A percentile compares a stretch with the other conserved stretches of the same genome.
phyloP scores from a whole-genome alignment of 2,888 invertebrate genomes.

The Lithophane leautieri region DNA sequence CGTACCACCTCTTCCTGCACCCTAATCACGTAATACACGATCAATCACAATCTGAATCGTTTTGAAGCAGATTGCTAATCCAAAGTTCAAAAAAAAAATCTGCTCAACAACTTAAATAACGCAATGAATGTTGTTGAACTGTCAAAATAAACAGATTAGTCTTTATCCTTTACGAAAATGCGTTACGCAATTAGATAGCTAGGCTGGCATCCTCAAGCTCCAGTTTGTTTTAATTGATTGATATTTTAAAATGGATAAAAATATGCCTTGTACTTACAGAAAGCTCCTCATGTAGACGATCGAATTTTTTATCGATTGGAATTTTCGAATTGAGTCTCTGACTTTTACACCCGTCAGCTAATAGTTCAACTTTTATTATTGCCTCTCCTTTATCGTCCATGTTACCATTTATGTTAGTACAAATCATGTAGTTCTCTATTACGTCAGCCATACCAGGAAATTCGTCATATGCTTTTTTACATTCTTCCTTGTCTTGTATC shows the following conservation, averaged over 20 bases:
- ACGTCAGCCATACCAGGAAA: constrained; percentile 47
- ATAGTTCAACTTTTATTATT: constrained; percentile 3
- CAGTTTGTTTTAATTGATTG: not conserved
- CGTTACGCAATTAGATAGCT: too few species aligned
- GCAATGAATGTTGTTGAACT: too few species aligned
- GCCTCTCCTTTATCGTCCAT: constrained; percentile 50
- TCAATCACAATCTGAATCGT: too few species aligned
- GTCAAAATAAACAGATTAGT: too few species aligned
- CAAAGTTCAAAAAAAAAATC: too few species aligned
- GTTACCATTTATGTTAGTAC: constrained; percentile 63
- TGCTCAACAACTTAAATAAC: too few species aligned
- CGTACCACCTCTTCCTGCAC: too few species aligned
- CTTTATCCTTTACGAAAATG: too few species aligned
- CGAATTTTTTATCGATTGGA: not conserved
- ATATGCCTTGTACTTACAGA: constrained; percentile 13
- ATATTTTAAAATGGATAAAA: not conserved
- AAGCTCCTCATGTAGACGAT: not conserved
- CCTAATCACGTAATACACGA: too few species aligned
- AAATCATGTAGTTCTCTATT: constrained; percentile 75
- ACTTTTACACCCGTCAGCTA: constrained; percentile 3
- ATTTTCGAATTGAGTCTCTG: too few species aligned
- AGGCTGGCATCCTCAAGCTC: too few species aligned
- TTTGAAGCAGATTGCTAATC: too few species aligned
- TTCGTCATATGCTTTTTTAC: constrained; percentile 61
- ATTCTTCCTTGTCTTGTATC: constrained; percentile 63